These are phyloP conservation scores for Psix sp. DNA, from an alignment of 1,140 invertebrate genomes.

Conservation along the genomic window DNA sequence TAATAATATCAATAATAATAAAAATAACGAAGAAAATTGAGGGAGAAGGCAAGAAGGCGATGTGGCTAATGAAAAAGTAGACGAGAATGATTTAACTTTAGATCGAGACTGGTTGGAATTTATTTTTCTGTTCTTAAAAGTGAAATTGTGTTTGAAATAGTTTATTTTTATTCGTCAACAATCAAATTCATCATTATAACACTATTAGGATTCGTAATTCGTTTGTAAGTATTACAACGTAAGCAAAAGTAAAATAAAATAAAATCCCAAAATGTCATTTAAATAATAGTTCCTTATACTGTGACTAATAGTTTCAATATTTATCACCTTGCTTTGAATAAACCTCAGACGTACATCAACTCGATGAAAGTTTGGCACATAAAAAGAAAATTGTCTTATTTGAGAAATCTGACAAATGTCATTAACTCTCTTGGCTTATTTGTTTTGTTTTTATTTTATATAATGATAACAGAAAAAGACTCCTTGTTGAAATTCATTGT, in stretches of 20 bases:
- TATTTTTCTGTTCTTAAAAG: conserved; percentile 86
- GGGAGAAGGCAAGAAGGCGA: conserved; percentile 61
- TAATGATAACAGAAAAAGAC: too few relatives aligned
- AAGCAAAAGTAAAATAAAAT: conserved; percentile 5
- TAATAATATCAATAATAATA: conserved; percentile 58
- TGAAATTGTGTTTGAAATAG: conserved; percentile 87
- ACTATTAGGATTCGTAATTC: conserved; percentile 84
- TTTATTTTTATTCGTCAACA: conserved; percentile 93
- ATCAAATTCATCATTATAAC: conserved; percentile 87
- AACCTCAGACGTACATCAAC: conserved; percentile 19
- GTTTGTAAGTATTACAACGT: conserved; percentile 83
- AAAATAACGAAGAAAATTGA: conserved; percentile 60
- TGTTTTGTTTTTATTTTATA: conserved; percentile 36
- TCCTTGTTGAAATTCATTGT: too few relatives aligned
- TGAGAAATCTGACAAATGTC: conserved; percentile 31
- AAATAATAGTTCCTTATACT: background rate
- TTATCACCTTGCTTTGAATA: conserved; percentile 22
- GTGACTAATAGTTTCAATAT: too few relatives aligned
- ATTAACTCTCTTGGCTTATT: conserved; percentile 23
- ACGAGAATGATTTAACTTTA: conserved; percentile 76
- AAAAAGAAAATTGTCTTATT: conserved; percentile 32
- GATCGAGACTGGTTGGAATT: conserved; percentile 92
- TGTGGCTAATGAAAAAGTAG: conserved; percentile 63
- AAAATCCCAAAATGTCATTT: background rate
- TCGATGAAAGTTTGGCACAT: conserved; percentile 24